Conservation (phyloP, 2,888 invertebrate genomes). For the Netelia melanura region DNA sequence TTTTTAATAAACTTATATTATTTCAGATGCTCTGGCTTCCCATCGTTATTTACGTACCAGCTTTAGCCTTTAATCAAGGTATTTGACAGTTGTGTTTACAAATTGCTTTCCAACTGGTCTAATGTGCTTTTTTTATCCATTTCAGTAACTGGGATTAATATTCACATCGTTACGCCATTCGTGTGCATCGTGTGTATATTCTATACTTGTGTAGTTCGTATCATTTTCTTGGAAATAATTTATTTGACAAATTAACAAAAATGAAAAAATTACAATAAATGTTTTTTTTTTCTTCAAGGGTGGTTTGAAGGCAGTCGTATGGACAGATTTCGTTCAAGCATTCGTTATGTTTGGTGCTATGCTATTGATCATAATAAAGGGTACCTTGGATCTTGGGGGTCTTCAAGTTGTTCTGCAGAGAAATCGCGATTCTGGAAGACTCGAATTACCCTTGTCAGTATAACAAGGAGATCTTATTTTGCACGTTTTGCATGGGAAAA, state of each 20-base stretch:
- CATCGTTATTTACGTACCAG: slow-evolving; percentile 92
- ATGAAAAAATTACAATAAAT: background rate
- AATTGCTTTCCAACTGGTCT: slow-evolving; percentile 8
- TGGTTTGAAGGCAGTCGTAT: slow-evolving; percentile 92
- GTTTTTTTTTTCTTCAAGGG: slow-evolving; percentile 86
- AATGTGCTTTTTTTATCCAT: slow-evolving; percentile 69
- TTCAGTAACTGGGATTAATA: slow-evolving; percentile 93
- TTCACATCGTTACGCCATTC: slow-evolving; percentile 92
- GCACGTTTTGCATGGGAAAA: background rate
- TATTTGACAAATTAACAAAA: slow-evolving; percentile 24
- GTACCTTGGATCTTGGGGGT: slow-evolving; percentile 91
- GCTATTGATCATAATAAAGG: slow-evolving; percentile 90
- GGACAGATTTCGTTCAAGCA: slow-evolving; percentile 93
- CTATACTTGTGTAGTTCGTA: slow-evolving; percentile 92
- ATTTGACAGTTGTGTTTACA: slow-evolving; percentile 60
- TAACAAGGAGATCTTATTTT: background rate
- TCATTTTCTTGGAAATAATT: slow-evolving; percentile 4
- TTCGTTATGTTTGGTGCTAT: slow-evolving; percentile 91
- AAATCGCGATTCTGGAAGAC: slow-evolving; percentile 89
- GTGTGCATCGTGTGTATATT: slow-evolving; percentile 94
- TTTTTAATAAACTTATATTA: slow-evolving; percentile 17
- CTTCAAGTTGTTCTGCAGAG: slow-evolving; percentile 88
- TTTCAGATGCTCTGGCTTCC: slow-evolving; percentile 91
- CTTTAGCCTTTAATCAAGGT: slow-evolving; percentile 93
- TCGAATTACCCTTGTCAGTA: slow-evolving; percentile 90